Conservation (phyloP, 2,113 vertebrate genomes). For the Porphyrio hochstetteri region DNA sequence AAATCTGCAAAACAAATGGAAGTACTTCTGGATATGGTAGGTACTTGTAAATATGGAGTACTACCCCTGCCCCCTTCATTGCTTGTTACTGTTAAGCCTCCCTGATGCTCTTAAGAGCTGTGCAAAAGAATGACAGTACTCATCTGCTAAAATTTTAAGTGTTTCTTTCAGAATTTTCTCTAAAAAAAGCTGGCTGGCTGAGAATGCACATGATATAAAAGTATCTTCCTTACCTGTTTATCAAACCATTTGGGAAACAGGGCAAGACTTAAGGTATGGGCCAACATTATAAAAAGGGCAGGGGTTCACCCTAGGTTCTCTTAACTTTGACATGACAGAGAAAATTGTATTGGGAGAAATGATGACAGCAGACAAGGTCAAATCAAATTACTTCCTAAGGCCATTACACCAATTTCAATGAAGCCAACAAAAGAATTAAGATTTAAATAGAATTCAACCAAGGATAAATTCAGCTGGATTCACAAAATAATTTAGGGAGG, state of each 20-base stretch:
- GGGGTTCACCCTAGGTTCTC: neutral
- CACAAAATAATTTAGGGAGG: neutral
- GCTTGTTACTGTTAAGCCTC: neutral
- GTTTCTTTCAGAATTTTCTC: neutral
- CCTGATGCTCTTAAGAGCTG: neutral
- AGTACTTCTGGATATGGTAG: neutral
- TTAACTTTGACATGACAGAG: neutral
- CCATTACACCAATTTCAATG: neutral
- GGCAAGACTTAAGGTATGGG: neutral
- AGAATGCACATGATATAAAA: neutral
- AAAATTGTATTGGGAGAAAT: neutral
- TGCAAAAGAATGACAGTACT: neutral
- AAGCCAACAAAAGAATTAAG: neutral
- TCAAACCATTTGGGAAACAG: neutral
- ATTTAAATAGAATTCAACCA: neutral
- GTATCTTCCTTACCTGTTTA: neutral
- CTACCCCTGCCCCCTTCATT: accelerated
- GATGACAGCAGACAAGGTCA: neutral
- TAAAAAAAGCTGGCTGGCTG: neutral
- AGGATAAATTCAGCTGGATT: neutral
- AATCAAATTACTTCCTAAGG: neutral
- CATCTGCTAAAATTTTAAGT: neutral
- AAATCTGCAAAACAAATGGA: neutral
- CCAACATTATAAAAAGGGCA: neutral
- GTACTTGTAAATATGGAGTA: neutral